phyloP scores from a whole-genome alignment of 2,888 invertebrate species.

The Ametastegia equiseti region DNA sequence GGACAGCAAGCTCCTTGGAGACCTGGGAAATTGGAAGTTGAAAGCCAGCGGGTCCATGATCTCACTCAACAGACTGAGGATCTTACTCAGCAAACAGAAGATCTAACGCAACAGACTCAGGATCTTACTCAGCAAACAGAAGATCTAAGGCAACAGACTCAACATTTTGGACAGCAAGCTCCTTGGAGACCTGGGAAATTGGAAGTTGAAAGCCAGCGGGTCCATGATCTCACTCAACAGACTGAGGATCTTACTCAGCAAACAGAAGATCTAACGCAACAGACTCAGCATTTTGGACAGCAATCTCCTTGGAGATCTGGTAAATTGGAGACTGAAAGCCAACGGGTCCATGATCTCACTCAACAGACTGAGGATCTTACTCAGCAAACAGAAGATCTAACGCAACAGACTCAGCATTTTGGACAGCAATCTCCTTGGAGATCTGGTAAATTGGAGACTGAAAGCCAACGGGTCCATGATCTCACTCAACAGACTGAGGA shows the following conservation, averaged over 20 bases:
- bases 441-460: constrained; percentile 47
- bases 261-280: constrained; percentile 55
- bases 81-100: constrained; percentile 33
- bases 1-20: constrained; percentile 22
- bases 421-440: constrained; percentile 29
- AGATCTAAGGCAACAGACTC: constrained; percentile 53
- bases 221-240: constrained; percentile 53
- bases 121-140: constrained; percentile 57
- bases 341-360: constrained; percentile 50
- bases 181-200: constrained; percentile 18
- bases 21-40: constrained; percentile 28
- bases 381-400: constrained; percentile 53
- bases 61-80: constrained; percentile 17
- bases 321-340: constrained; percentile 48
- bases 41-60: constrained; percentile 40
- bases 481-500: constrained; percentile 48
- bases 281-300: constrained; percentile 52
- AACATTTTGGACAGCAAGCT: constrained; percentile 60
- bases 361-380: constrained; percentile 50
- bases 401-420: constrained; percentile 54
- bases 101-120: constrained; percentile 51
- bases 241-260: constrained; percentile 66
- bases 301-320: constrained; percentile 42
- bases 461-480: constrained; percentile 61
- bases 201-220: constrained; percentile 43